Evolutionary conservation across 2,888 invertebrate genomes (phyloP).

Genomic region (Xanthia togata): DNA sequence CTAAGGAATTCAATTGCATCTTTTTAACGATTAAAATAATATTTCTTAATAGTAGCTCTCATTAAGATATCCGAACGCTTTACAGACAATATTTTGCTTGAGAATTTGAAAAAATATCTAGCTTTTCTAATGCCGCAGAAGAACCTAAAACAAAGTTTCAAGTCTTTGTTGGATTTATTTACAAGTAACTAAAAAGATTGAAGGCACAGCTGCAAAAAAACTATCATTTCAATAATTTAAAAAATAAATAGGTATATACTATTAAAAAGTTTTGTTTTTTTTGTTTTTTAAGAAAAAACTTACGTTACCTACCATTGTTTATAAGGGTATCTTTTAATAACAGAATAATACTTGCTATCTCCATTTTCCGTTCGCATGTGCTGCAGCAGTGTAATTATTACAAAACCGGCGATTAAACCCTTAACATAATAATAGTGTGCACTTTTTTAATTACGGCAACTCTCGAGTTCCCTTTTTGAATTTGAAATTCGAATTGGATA

Average conservation of each 20-base stretch:
- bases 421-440: slow-evolving; percentile 81
- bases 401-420: slow-evolving; percentile 75
- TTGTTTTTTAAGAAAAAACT: slow-evolving; percentile 27
- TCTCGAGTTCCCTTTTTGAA: slow-evolving; percentile 62
- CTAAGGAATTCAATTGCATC: slow-evolving; percentile 49
- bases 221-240: no score
- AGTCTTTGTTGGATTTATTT: not conserved
- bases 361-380: slow-evolving; percentile 70
- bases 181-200: not conserved
- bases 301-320: slow-evolving; percentile 25
- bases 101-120: no score
- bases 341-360: slow-evolving; percentile 68
- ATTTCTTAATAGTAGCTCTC: slow-evolving; percentile 6
- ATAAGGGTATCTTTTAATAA: slow-evolving; percentile 45
- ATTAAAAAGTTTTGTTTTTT: not conserved
- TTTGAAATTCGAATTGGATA: slow-evolving; percentile 64
- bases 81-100: not conserved
- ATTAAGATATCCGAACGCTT: slow-evolving; percentile 16
- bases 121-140: not conserved
- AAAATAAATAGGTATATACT: no score
- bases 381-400: slow-evolving; percentile 74
- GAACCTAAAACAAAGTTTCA: not conserved
- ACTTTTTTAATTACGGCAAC: slow-evolving; percentile 80
- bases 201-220: not conserved
- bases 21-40: slow-evolving; percentile 39